Evolutionary conservation across 2,797 vertebrate species (phyloP), one percentile per base, ranked within the genome.

Genomic region (Apogon hyalosoma): DNA sequence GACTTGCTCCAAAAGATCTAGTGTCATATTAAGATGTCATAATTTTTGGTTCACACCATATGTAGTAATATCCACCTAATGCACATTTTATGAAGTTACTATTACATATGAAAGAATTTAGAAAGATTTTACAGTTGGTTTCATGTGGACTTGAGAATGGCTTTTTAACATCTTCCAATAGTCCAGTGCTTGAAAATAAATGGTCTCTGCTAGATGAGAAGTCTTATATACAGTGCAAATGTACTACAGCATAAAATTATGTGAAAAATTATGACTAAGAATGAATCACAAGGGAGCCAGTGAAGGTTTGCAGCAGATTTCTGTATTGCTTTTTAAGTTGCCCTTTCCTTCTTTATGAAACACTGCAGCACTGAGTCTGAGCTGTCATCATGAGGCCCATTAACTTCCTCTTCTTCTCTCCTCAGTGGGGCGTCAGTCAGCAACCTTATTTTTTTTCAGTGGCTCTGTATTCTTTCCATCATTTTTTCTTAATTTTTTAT

Each of bases 291-390:
- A 69, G 16, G 58, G 61, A 79, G 40, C 12, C 45, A 24, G 19
- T 60, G 36, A 53, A 67, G 41, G 41, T 85, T 82, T 84, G 78
- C 80, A 90, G 87, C 83, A 90, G 71, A 85, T 66, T 63, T 62
- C 80, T 84, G 72, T 74, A 38, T 82, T 73, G 69, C 13, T 77
- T 89, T 88, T 84, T 15, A 55, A 73, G 77, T 87, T 84, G 73
- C 76, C 77, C 70, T 62, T 83, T 87, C n/a, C 14, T 55, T 88
- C 71, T 88, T 88, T 83, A 77, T 80, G 81, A 51, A 84, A 85
- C 74, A 75, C 77, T 81, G 18, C 77, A 87, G 83, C 69, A 79
- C n/a, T 76, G 57, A 80, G 75, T 77, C 53, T 77, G 66, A 82
- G 64, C 53, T 55, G 67, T 65, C 51, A 36, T 64, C 64, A 65